These are phyloP conservation scores for Drosophila prosaltans DNA, from an alignment of 1,140 invertebrate genomes.

Conservation along the genomic window DNA sequence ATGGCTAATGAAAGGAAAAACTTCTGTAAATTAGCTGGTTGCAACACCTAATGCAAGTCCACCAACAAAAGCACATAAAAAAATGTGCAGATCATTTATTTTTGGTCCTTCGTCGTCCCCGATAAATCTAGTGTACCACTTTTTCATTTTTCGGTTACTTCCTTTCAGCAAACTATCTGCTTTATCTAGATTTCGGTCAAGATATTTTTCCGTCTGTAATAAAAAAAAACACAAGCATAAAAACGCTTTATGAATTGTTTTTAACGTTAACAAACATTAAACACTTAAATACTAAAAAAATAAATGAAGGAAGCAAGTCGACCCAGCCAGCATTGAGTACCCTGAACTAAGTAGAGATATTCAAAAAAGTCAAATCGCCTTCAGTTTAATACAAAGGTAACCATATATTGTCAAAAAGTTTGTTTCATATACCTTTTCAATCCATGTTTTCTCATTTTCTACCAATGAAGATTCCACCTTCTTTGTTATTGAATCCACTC, in stretches of 20 bases:
- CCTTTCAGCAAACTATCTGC: conserved; percentile 88
- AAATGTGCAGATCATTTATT: conserved; percentile 89
- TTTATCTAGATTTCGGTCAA: conserved; percentile 91
- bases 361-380: too few species aligned
- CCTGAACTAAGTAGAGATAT: too few species aligned
- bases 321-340: too few species aligned
- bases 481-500: conserved; percentile 91
- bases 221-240: not conserved
- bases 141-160: conserved; percentile 87
- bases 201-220: conserved; percentile 88
- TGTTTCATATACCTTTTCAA: conserved; percentile 88
- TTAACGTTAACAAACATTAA: too few species aligned
- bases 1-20: too few species aligned
- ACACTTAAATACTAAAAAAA: too few species aligned
- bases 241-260: too few species aligned
- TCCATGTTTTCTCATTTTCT: conserved; percentile 87
- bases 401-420: too few species aligned
- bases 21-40: conserved; percentile 47
- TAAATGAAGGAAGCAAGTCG: too few species aligned
- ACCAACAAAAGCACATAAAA: conserved; percentile 89
- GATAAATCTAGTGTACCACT: conserved; percentile 88
- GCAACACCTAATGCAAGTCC: conserved; percentile 88
- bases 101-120: conserved; percentile 86
- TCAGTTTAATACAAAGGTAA: too few species aligned
- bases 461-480: conserved; percentile 91